Percentiles rank a stretch among this genome's conserved stretches.
Evolutionary conservation across 2,888 invertebrate species (phyloP).

Genomic region (Fragum sueziense): DNA sequence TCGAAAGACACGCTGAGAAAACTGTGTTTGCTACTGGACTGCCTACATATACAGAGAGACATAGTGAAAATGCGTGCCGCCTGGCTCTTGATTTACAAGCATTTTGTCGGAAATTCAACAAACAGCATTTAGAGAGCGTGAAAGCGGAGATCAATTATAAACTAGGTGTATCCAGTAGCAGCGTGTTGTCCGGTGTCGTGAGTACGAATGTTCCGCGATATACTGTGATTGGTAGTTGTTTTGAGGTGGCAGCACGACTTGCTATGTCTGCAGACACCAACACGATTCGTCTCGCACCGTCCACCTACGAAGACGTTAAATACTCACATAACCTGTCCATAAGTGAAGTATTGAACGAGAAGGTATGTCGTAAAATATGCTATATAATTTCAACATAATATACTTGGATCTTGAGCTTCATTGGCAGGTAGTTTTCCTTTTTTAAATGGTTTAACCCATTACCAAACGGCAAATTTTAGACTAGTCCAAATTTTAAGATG

Average conservation of each 20-base stretch:
- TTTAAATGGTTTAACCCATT: too few relatives aligned
- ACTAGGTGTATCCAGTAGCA: slow-evolving; percentile 55
- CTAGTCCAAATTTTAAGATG: too few relatives aligned
- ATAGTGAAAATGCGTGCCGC: background rate
- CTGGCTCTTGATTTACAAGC: slow-evolving; percentile 9
- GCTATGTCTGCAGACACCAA: slow-evolving; percentile 42
- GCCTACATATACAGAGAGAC: background rate
- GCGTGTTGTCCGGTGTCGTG: slow-evolving; percentile 65
- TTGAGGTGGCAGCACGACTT: slow-evolving; percentile 61
- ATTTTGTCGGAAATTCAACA: slow-evolving; percentile 16
- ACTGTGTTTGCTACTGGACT: slow-evolving; percentile 14
- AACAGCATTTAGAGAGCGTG: slow-evolving; percentile 30
- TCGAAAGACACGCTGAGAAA: slow-evolving; percentile 11
- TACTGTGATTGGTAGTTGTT: slow-evolving; percentile 59
- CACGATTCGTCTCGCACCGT: slow-evolving; percentile 57
- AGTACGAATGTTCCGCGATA: slow-evolving; percentile 62
- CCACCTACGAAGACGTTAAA: background rate
- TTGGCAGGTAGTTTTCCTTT: too few relatives aligned
- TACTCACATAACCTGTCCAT: background rate
- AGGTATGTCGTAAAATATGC: background rate
- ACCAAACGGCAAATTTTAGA: too few relatives aligned
- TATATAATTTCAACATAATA: too few relatives aligned
- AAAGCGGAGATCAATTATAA: slow-evolving; percentile 30
- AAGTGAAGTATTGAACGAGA: background rate
- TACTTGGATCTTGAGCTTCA: too few relatives aligned